A percentile compares a stretch with the other conserved stretches of the same genome.
Evolutionary conservation across 2,888 invertebrate genomes (phyloP).

Genomic region (Falcaria lacertinaria): DNA sequence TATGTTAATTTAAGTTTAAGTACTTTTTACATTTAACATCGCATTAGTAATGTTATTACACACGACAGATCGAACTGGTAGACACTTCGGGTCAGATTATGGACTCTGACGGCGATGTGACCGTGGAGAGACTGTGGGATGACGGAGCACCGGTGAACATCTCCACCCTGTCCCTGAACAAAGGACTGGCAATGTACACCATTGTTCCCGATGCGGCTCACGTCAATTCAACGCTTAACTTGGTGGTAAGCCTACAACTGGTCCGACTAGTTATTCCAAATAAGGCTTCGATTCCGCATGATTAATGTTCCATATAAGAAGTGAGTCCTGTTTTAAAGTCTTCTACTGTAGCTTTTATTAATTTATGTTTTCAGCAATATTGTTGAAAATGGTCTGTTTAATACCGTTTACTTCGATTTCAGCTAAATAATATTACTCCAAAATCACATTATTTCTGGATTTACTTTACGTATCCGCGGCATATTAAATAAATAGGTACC

Average conservation of each 20-base stretch:
- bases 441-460: too few relatives aligned
- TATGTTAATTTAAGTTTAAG: too few relatives aligned
- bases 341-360: too few relatives aligned
- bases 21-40: not conserved
- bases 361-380: too few relatives aligned
- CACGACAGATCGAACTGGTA: constrained; percentile 58
- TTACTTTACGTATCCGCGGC: too few relatives aligned
- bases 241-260: constrained; percentile 78
- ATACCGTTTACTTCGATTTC: too few relatives aligned
- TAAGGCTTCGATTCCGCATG: not conserved
- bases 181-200: constrained; percentile 54
- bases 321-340: not conserved
- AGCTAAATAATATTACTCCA: too few relatives aligned
- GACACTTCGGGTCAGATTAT: constrained; percentile 54
- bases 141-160: constrained; percentile 64
- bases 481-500: too few relatives aligned
- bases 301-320: not conserved
- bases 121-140: constrained; percentile 66
- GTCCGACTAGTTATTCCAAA: not conserved
- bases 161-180: constrained; percentile 45
- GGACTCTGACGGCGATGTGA: constrained; percentile 48
- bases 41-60: not conserved
- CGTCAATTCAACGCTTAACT: constrained; percentile 83
- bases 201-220: constrained; percentile 63
- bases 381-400: too few relatives aligned